phyloP scores from a whole-genome alignment of 2,113 vertebrate genomes.

The Elephas maximus region DNA sequence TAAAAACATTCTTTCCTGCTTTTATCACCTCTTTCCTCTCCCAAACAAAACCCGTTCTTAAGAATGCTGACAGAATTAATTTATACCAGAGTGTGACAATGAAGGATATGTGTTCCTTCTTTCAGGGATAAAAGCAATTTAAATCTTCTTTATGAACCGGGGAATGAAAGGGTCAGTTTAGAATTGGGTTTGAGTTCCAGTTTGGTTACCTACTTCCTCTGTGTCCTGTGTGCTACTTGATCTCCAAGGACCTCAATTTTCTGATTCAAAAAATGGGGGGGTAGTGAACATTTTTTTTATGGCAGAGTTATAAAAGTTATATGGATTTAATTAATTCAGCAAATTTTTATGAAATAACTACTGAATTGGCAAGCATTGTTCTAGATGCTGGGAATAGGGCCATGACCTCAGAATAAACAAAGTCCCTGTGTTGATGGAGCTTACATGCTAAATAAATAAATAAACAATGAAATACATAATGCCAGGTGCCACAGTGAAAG shows the following conservation, averaged over 20 bases:
- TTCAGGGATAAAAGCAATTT: not conserved
- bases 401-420: not conserved
- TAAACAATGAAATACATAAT: not conserved
- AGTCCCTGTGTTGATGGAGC: not conserved
- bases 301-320: not conserved
- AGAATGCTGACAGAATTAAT: not conserved
- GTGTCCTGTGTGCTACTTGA: not conserved
- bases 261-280: not conserved
- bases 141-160: not conserved
- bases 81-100: not conserved
- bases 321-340: not conserved
- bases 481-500: not conserved
- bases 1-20: not conserved
- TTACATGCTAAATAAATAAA: not conserved
- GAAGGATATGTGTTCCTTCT: not conserved
- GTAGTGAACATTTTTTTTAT: not conserved
- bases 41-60: not conserved
- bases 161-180: not conserved
- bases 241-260: not conserved
- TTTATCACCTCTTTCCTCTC: not conserved
- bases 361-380: not conserved
- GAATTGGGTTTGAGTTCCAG: not conserved
- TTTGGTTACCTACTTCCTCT: not conserved
- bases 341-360: not conserved
- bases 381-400: not conserved